Conservation (phyloP, 2,113 vertebrate species). For the Podocnemis expansa region DNA sequence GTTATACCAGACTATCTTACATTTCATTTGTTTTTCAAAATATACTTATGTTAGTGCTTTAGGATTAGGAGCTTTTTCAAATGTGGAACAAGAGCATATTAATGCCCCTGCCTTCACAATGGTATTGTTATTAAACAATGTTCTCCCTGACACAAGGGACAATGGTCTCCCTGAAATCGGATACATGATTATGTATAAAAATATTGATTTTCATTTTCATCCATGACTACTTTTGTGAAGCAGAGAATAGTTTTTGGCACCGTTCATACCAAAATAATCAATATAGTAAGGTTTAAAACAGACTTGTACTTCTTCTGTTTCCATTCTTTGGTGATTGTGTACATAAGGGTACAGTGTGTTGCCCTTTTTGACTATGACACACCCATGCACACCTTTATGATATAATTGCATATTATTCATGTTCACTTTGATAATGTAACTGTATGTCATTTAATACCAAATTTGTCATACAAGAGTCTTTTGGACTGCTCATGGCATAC, state of each 20-base stretch:
- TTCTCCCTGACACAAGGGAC: neutral
- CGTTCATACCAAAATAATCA: neutral
- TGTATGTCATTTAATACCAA: no score
- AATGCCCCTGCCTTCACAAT: neutral
- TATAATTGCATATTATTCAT: no score
- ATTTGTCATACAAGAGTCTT: no score
- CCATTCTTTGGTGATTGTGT: neutral
- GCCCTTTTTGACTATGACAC: neutral
- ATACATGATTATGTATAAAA: neutral
- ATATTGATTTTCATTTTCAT: neutral
- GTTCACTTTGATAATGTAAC: no score
- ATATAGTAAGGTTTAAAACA: neutral
- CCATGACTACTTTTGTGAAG: neutral
- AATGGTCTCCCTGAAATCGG: neutral
- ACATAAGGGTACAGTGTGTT: neutral
- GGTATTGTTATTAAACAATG: neutral
- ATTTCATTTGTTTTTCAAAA: neutral
- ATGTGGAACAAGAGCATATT: neutral
- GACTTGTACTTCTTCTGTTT: rapidly evolving
- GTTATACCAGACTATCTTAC: rapidly evolving
- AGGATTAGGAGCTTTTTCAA: neutral
- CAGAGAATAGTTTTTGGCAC: neutral
- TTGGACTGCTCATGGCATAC: no score
- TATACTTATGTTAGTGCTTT: neutral
- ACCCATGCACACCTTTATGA: no score